phyloP scores from a whole-genome alignment of 1,140 invertebrate species.

The Drosophila micromelanica region DNA sequence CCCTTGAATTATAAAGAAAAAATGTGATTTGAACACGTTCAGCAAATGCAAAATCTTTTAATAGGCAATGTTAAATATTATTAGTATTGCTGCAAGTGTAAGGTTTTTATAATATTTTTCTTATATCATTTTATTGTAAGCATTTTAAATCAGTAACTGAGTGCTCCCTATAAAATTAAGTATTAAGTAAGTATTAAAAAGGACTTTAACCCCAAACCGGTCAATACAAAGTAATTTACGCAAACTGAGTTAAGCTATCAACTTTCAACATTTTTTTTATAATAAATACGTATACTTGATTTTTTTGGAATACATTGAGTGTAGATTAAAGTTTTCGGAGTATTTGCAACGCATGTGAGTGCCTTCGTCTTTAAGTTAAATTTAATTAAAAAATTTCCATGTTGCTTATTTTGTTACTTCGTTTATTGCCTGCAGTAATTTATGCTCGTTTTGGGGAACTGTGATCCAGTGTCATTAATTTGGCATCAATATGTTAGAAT shows the following conservation, averaged over 20 bases:
- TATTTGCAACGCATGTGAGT: constrained; percentile 6
- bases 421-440: background rate
- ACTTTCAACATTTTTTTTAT: no score
- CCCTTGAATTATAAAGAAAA: background rate
- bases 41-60: background rate
- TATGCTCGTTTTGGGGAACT: background rate
- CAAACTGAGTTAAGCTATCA: no score
- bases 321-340: background rate
- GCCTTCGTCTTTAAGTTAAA: background rate
- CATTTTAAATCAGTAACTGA: no score
- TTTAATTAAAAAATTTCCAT: constrained; percentile 23
- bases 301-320: background rate
- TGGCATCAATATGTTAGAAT: constrained; percentile 5
- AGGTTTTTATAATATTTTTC: no score
- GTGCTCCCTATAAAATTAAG: no score
- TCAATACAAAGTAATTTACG: no score
- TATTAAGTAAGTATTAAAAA: no score
- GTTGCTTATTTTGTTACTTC: constrained; percentile 2
- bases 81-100: no score
- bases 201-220: no score
- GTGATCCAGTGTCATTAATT: constrained; percentile 16
- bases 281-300: no score
- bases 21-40: background rate
- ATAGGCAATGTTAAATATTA: no score
- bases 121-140: no score